Evolutionary conservation across 2,888 invertebrate species (phyloP), one percentile per base, ranked within the genome.

Genomic region (Pinctada fucata): DNA sequence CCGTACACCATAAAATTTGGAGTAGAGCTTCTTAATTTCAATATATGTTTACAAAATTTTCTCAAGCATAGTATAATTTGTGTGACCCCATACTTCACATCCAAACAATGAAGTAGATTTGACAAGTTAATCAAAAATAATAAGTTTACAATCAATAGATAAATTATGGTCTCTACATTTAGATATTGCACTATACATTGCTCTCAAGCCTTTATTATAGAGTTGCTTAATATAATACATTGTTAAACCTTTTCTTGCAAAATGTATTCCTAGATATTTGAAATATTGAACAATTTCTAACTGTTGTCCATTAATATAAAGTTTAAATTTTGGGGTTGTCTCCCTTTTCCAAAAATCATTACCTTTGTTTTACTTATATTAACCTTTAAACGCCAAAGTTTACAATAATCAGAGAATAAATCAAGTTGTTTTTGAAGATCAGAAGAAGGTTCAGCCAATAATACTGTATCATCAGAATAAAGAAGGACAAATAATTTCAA

Each of bases 311-410:
- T 58, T 13, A 58, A 13, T 6, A 58, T 58, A 58, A 58, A 58
- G 13, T 58, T 6, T 13, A 58, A 58, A 58, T 58, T 13, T 10
- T 58, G 6, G 58, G 58, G 13, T 58, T 58, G 58, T 13, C 58
- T 58, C 58, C 58, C 58, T 58, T 58, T 58, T 58, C 58, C 58
- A 58, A 58, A 58, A 58, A 58, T 58, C 58, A 58, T 58, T 58
- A 58, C 31, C 31, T 31, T 31, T 31, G 31, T 31, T 31, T 31
- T 31, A 31, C 31, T 1, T 1, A 31, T 31, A 31, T 31, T 31
- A 31, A 31, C 31, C 31, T 31, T 31, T 31, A 31, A 31, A 31
- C 1, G 31, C 31, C 31, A 31, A 31, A 31, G 31, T 31, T 31
- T 31, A 31, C 31, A 31, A 31, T 31, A 31, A 31, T 31, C 31